Evolutionary conservation across 2,888 invertebrate species (phyloP).

Genomic region (Ashinkailepas kermadecensis): DNA sequence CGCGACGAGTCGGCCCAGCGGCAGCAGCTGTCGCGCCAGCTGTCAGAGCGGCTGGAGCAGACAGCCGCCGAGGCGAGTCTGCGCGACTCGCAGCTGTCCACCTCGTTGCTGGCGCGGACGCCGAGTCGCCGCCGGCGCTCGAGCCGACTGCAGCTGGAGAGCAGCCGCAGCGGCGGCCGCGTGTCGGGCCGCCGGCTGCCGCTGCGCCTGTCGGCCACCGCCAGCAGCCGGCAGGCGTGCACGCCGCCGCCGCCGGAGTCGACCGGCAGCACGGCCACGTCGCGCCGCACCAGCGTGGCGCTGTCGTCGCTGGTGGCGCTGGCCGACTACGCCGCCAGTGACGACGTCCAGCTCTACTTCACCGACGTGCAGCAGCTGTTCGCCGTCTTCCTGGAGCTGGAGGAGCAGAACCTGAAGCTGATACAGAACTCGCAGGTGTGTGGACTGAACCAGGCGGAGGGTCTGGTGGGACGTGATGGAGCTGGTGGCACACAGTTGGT

Average conservation of each 20-base stretch:
- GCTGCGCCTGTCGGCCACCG: not conserved
- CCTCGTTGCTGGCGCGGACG: not conserved
- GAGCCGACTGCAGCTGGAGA: not conserved
- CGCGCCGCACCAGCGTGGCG: not conserved
- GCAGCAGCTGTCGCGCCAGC: not conserved
- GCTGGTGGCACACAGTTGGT: too few relatives aligned
- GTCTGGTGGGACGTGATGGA: too few relatives aligned
- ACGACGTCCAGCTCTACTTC: slow-evolving; percentile 12
- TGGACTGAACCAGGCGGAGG: not conserved
- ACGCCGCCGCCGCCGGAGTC: not conserved
- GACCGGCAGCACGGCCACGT: not conserved
- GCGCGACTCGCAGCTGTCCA: not conserved
- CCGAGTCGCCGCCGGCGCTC: not conserved
- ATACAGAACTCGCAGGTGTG: slow-evolving; percentile 13
- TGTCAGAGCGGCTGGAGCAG: not conserved
- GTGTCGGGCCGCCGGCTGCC: too few relatives aligned
- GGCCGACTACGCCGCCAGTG: not conserved
- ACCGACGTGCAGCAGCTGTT: not conserved
- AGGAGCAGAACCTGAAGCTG: slow-evolving; percentile 22
- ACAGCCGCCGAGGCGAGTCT: not conserved
- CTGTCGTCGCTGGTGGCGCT: not conserved
- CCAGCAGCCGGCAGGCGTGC: not conserved
- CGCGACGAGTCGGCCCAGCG: not conserved
- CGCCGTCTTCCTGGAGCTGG: slow-evolving; percentile 6
- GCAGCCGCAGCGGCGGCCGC: not conserved